These are phyloP conservation scores for Leuciscus idus DNA, from an alignment of 2,113 vertebrate species.

Conservation along the genomic window DNA sequence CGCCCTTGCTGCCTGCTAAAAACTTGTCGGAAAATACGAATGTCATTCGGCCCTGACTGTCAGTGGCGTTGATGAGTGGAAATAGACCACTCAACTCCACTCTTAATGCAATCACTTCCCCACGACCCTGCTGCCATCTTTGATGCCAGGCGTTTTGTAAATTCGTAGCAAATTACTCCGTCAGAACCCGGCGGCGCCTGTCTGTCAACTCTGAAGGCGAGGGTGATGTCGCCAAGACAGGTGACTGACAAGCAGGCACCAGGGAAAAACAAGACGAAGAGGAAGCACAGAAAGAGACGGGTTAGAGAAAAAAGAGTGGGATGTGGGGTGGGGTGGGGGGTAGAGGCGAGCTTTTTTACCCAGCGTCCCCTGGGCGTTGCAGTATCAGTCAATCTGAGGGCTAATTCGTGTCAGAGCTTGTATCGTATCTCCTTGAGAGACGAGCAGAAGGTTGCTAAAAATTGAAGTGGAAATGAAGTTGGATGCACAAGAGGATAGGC, in stretches of 20 bases:
- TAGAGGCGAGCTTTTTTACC: constrained; percentile 72
- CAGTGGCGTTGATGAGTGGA: constrained; percentile 72
- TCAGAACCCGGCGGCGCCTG: constrained; percentile 77
- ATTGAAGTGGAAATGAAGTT: constrained; percentile 99
- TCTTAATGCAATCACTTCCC: constrained; percentile 75
- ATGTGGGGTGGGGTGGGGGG: constrained; percentile 56
- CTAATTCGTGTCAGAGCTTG: constrained; percentile 94
- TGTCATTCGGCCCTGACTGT: constrained; percentile 59
- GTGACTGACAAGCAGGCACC: constrained; percentile 80
- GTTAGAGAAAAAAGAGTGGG: constrained; percentile 59
- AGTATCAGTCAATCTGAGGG: constrained; percentile 92
- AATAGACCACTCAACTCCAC: constrained; percentile 66
- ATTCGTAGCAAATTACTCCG: constrained; percentile 82
- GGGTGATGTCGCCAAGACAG: constrained; percentile 78
- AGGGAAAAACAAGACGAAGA: constrained; percentile 67
- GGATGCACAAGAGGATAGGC: constrained; percentile 86
- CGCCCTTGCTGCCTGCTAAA: constrained; percentile 46
- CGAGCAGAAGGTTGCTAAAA: constrained; percentile 93
- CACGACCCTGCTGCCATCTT: constrained; percentile 70
- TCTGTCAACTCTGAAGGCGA: constrained; percentile 73
- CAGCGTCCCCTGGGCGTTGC: constrained; percentile 84
- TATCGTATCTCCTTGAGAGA: constrained; percentile 93
- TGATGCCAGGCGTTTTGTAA: constrained; percentile 74
- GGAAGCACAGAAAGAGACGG: constrained; percentile 63
- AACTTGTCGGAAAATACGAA: constrained; percentile 45